Percentiles rank a stretch among this genome's conserved stretches.
phyloP scores from a whole-genome alignment of 2,888 invertebrate genomes.

The Chaetogeoica ovagalla region DNA sequence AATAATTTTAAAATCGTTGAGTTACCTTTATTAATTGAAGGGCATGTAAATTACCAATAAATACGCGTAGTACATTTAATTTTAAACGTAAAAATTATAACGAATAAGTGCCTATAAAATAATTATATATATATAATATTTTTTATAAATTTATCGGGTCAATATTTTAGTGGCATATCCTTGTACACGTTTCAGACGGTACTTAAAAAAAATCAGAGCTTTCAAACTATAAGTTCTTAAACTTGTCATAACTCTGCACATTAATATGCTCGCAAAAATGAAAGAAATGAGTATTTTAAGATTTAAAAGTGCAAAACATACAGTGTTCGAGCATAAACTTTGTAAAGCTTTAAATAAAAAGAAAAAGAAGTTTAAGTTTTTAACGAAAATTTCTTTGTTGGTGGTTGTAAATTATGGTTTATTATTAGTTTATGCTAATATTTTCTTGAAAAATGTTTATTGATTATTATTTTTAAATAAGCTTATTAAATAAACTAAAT shows the following conservation, averaged over 20 bases:
- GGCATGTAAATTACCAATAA: too few relatives aligned
- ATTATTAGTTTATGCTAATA: constrained; percentile 25
- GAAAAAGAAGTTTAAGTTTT: constrained; percentile 33
- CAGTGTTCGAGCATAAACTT: constrained; percentile 4
- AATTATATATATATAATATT: neutral
- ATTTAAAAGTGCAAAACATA: constrained; percentile 30
- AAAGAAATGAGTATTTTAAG: neutral
- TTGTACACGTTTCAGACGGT: neutral
- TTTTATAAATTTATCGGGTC: neutral
- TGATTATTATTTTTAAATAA: neutral
- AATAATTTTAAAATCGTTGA: neutral
- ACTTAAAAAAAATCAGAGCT: constrained; percentile 4
- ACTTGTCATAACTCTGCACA: constrained; percentile 16
- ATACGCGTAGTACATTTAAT: too few relatives aligned
- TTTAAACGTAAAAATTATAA: too few relatives aligned
- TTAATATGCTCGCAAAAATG: neutral
- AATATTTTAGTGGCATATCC: neutral
- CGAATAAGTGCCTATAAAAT: neutral
- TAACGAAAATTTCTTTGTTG: constrained; percentile 10
- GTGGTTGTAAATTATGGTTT: constrained; percentile 33
- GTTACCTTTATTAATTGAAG: too few relatives aligned
- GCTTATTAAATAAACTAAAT: too few relatives aligned
- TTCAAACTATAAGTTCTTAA: constrained; percentile 29
- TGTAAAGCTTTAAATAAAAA: constrained; percentile 20
- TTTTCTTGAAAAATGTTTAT: neutral